phyloP scores from a whole-genome alignment of 2,888 invertebrate species.

The Hemithea aestivaria region DNA sequence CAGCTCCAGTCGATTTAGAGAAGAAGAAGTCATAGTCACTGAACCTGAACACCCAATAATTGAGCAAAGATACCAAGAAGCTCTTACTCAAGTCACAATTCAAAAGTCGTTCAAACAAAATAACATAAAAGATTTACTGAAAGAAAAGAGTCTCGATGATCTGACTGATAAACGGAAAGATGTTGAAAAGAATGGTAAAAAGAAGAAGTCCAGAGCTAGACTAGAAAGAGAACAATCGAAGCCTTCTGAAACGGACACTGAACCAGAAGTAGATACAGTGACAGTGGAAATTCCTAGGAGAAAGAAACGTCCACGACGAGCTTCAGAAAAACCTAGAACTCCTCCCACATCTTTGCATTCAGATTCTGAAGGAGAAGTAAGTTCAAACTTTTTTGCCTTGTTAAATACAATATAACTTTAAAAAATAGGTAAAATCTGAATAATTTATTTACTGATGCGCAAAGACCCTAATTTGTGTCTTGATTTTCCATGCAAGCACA shows the following conservation, averaged over 20 bases:
- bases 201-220: constrained; percentile 71
- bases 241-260: constrained; percentile 72
- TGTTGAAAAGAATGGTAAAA: constrained; percentile 65
- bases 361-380: constrained; percentile 70
- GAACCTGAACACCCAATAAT: constrained; percentile 28
- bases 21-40: constrained; percentile 34
- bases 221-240: constrained; percentile 73
- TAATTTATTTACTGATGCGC: too few species aligned
- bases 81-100: constrained; percentile 40
- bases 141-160: constrained; percentile 46
- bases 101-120: constrained; percentile 40
- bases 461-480: too few species aligned
- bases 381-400: constrained; percentile 15
- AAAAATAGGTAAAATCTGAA: too few species aligned
- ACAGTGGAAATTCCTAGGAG: constrained; percentile 74
- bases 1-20: constrained; percentile 54
- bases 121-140: constrained; percentile 29
- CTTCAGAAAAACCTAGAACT: constrained; percentile 68
- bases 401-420: constrained; percentile 1
- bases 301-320: constrained; percentile 61
- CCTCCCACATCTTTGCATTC: constrained; percentile 67
- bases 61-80: constrained; percentile 28
- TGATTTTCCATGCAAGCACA: too few species aligned
- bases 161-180: constrained; percentile 58
- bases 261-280: constrained; percentile 69